phyloP scores from a whole-genome alignment of 37 sponge, comb jelly and placozoan genomes.

The Beroe ovata region DNA sequence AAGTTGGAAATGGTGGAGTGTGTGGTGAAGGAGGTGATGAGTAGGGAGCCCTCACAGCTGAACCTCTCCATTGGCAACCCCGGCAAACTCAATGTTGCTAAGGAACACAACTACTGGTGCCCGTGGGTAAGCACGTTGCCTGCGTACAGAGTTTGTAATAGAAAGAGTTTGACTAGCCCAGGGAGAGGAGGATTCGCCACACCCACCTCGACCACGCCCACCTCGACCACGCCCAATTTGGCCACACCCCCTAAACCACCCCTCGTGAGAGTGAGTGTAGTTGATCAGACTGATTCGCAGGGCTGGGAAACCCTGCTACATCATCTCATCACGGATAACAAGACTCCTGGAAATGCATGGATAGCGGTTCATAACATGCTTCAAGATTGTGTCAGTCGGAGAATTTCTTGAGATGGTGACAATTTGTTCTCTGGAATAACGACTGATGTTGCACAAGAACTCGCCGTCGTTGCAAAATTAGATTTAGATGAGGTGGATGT shows the following conservation, averaged over 20 bases:
- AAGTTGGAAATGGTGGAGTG: background rate
- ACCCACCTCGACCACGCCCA: background rate
- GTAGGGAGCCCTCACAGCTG: background rate
- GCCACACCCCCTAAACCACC: background rate
- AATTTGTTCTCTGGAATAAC: no score
- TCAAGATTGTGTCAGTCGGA: background rate
- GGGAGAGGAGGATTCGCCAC: background rate
- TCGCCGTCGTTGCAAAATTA: no score
- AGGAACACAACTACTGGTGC: conserved; percentile 22
- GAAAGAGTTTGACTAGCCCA: background rate
- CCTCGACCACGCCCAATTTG: background rate
- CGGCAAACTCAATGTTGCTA: background rate
- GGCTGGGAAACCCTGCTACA: conserved; percentile 4
- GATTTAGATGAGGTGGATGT: no score
- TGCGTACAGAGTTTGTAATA: background rate
- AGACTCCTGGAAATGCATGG: conserved; percentile 17
- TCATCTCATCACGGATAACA: background rate
- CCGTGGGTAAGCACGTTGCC: conserved; percentile 12
- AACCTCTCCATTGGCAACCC: conserved; percentile 3
- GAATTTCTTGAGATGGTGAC: background rate
- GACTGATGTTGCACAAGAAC: no score
- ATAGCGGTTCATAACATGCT: conserved; percentile 20
- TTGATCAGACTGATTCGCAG: background rate
- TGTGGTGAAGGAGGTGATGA: conserved; percentile 1
- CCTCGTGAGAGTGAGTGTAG: background rate